Base-by-base conservation (phyloP, 1,140 invertebrate genomes). In the Neomicropteryx cornuta region DNA sequence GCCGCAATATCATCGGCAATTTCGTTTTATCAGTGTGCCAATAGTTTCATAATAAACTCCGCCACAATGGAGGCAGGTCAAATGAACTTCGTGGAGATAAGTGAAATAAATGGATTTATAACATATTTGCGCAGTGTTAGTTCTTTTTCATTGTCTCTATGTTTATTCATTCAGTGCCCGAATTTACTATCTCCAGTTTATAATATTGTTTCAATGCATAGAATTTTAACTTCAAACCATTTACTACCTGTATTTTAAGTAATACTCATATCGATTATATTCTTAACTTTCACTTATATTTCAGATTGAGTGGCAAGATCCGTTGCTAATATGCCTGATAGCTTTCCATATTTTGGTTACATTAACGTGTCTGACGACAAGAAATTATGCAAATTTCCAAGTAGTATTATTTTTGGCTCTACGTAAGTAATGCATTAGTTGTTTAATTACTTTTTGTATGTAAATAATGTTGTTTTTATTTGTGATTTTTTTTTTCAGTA, bases 251-350 rank as follows among this genome's bases (percentile, higher is more conserved):
- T 30, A 17, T 24, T 42, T 17, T 27, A 38, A 31, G 28, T 41
- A 22, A 13, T 14, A 32, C 24, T 11, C 20, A 20, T 33, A 27
- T 4, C 20, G 21, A 14, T 16, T 11, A 41, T 10, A 40, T 41
- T 28, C 18, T 20, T 35, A 36, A 23, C 17, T 41, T 42, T 51
- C 35, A 27, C 34, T 46, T 48, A 45, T 52, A 21, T 77, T 77
- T 33, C 62, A 90, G 87, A 86, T 90, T 56, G 86, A 91, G 55
- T 91, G 86, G 86, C 71, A 72, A 45, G 87, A 91, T 65, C 85
- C 87, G 29, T 88, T 85, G 84, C 66, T 90, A 8, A 80, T 85
- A 36, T 75, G 75, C 13, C 53, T 90, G 3, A 56, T 89, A 38
- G 65, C 73, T 20, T 80, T 87, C 55, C 87, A 91, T 53, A 57